phyloP scores from a whole-genome alignment of 2,888 invertebrate species.

The Eremobia ochroleuca region DNA sequence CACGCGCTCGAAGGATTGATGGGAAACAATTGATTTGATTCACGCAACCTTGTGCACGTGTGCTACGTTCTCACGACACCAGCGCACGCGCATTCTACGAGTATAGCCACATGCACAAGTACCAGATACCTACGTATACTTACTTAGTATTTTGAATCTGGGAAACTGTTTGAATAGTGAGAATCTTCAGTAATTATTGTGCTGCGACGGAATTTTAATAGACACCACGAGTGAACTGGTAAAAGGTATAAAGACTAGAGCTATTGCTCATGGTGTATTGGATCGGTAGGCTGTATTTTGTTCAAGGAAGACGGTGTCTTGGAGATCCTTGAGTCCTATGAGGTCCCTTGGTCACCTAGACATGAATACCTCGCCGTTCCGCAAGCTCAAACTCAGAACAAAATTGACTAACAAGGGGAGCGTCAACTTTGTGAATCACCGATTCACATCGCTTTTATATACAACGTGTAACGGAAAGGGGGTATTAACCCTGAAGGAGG shows the following conservation, averaged over 20 bases:
- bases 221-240: not conserved
- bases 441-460: too few species aligned
- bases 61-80: constrained; percentile 74
- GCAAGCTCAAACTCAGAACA: not conserved
- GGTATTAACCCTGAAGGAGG: too few species aligned
- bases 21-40: constrained; percentile 68
- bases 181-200: not conserved
- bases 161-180: not conserved
- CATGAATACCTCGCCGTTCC: not conserved
- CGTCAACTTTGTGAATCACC: too few species aligned
- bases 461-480: too few species aligned
- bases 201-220: not conserved
- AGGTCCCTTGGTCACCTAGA: not conserved
- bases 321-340: not conserved
- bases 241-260: not conserved
- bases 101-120: constrained; percentile 18
- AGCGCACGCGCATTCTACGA: constrained; percentile 64
- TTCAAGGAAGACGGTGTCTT: not conserved
- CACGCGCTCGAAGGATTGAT: constrained; percentile 19
- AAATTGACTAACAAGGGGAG: too few species aligned
- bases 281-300: not conserved
- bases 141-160: not conserved
- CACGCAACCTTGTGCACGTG: constrained; percentile 73
- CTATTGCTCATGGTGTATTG: not conserved
- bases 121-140: constrained; percentile 1